Conservation (phyloP, 2,888 invertebrate genomes). For the Macaria liturata region DNA sequence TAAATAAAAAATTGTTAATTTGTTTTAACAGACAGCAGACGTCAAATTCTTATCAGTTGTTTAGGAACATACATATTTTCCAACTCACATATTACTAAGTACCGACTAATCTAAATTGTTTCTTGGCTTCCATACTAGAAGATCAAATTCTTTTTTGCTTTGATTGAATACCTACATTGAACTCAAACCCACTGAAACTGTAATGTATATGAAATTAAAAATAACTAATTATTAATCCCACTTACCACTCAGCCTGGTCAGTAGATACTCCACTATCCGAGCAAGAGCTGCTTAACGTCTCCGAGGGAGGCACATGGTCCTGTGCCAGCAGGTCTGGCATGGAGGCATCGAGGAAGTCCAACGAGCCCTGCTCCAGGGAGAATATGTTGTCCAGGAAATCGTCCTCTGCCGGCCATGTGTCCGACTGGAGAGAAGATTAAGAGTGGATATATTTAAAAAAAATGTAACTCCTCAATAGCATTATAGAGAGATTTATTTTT, state of each 20-base stretch:
- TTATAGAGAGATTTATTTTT: too few species aligned
- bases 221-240: constrained; percentile 22
- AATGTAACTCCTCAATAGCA: too few species aligned
- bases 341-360: constrained; percentile 84
- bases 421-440: constrained; percentile 60
- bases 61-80: too few species aligned
- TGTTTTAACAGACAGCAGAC: too few species aligned
- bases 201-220: too few species aligned
- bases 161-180: neutral
- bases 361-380: constrained; percentile 84
- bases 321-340: constrained; percentile 72
- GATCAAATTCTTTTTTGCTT: too few species aligned
- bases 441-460: too few species aligned
- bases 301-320: constrained; percentile 61
- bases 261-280: constrained; percentile 89
- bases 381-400: constrained; percentile 88
- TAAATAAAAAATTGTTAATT: too few species aligned
- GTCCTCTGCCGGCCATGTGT: constrained; percentile 77
- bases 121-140: too few species aligned
- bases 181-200: neutral
- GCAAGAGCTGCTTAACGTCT: constrained; percentile 73
- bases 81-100: too few species aligned
- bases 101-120: too few species aligned
- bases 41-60: too few species aligned
- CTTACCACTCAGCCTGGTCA: constrained; percentile 83